A percentile compares a stretch with the other conserved stretches of the same genome.
These are phyloP conservation scores for Sceliomorpha sp. DNA, from an alignment of 2,888 invertebrate genomes.

Conservation along the genomic window DNA sequence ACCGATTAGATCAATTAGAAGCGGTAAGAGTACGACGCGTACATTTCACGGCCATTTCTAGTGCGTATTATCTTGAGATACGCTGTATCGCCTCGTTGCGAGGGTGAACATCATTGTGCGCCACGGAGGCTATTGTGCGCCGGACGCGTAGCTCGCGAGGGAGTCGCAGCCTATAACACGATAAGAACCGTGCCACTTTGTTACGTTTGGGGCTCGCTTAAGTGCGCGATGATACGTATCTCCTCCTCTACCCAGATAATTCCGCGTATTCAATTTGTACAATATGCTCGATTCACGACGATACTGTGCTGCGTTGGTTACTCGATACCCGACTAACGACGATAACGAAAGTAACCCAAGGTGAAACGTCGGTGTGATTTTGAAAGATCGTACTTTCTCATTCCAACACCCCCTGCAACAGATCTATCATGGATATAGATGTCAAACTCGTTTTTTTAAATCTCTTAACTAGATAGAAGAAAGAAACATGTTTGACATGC, in stretches of 20 bases:
- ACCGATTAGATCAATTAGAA: constrained; percentile 58
- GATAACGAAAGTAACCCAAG: constrained; percentile 42
- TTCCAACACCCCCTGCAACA: too few relatives aligned
- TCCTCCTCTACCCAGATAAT: constrained; percentile 58
- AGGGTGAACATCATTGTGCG: constrained; percentile 75
- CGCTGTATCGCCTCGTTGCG: constrained; percentile 59
- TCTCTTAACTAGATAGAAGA: too few relatives aligned
- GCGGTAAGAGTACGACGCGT: constrained; percentile 18
- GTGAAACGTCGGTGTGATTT: constrained; percentile 21
- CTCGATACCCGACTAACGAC: constrained; percentile 30
- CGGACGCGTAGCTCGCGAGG: constrained; percentile 70
- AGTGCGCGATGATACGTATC: constrained; percentile 70
- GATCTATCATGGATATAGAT: too few relatives aligned
- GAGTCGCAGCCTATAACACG: constrained; percentile 71
- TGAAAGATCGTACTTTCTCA: constrained; percentile 16
- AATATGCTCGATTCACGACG: constrained; percentile 60
- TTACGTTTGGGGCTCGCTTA: constrained; percentile 73
- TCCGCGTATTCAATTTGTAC: constrained; percentile 63
- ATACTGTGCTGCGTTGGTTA: constrained; percentile 33
- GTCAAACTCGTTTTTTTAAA: too few relatives aligned
- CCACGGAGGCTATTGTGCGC: constrained; percentile 76
- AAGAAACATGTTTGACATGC: too few relatives aligned
- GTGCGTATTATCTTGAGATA: constrained; percentile 76
- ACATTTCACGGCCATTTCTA: constrained; percentile 44
- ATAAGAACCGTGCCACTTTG: constrained; percentile 79